Evolutionary conservation across 2,113 vertebrate genomes (phyloP).

Genomic region (Siphamia tubifer): DNA sequence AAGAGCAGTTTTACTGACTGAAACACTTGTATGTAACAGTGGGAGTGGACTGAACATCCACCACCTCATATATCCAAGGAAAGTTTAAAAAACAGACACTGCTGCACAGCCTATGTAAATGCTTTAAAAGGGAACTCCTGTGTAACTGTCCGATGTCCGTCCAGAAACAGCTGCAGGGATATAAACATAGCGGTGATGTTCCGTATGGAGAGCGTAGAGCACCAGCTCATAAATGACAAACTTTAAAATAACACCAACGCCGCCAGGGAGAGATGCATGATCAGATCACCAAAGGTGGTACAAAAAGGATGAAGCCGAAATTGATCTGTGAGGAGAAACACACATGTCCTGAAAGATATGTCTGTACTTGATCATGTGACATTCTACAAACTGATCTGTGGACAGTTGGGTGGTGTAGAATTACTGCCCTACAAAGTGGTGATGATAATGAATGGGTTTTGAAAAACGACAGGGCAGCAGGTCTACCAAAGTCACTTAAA

Average conservation of each 20-base stretch:
- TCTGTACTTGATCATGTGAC: background rate
- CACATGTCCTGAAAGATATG: background rate
- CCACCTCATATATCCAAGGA: slow-evolving; percentile 2
- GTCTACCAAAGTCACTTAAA: too few species aligned
- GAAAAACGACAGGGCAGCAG: too few species aligned
- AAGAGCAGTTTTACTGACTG: background rate
- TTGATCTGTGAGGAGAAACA: background rate
- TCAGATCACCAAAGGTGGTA: background rate
- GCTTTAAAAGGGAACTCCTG: slow-evolving; percentile 4
- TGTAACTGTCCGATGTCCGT: slow-evolving; percentile 11
- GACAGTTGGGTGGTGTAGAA: background rate
- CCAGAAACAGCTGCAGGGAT: slow-evolving; percentile 20
- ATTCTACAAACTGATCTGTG: background rate
- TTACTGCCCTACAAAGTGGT: background rate
- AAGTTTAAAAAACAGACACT: background rate
- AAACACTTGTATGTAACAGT: background rate
- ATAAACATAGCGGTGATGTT: slow-evolving; percentile 13
- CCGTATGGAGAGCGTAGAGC: slow-evolving; percentile 36
- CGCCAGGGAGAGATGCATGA: background rate
- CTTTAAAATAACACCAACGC: slow-evolving; percentile 42
- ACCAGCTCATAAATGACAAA: slow-evolving; percentile 45
- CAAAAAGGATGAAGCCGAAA: background rate
- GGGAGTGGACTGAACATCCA: background rate
- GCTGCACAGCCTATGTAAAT: background rate
- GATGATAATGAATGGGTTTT: background rate